Percentiles rank a stretch among this genome's conserved stretches.
Conservation (phyloP, 2,113 vertebrate species). For the Mobula birostris region DNA sequence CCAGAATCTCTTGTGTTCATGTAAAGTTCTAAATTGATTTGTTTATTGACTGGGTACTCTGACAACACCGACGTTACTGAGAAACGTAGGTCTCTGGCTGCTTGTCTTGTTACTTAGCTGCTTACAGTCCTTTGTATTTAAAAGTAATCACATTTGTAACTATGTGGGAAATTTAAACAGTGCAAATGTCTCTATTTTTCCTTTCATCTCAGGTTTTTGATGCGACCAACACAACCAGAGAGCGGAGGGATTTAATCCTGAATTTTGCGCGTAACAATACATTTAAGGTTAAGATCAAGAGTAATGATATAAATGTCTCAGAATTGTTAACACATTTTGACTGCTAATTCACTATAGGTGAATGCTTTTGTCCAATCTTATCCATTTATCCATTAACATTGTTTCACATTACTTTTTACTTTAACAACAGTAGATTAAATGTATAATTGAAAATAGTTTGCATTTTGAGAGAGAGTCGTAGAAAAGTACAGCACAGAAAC, state of each 20-base stretch:
- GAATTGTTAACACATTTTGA: neutral
- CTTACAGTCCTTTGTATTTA: neutral
- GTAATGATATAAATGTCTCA: neutral
- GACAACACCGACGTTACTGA: too few species aligned
- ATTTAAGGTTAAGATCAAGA: slow-evolving; percentile 70
- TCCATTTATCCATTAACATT: neutral
- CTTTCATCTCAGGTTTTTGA: slow-evolving; percentile 77
- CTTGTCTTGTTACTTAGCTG: too few species aligned
- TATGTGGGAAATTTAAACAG: neutral
- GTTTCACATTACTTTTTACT: neutral
- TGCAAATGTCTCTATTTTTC: neutral
- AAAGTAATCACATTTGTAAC: neutral
- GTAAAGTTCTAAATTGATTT: too few species aligned
- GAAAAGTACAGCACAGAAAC: too few species aligned
- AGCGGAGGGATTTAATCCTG: slow-evolving; percentile 85
- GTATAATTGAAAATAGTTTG: neutral
- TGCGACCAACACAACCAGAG: slow-evolving; percentile 93
- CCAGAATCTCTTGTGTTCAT: too few species aligned
- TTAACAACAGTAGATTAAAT: slow-evolving; percentile 2
- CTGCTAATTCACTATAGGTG: neutral
- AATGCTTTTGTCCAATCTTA: neutral
- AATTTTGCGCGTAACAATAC: slow-evolving; percentile 77
- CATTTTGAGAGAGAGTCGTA: neutral
- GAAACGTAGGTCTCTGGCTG: too few species aligned
- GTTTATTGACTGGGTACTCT: too few species aligned